phyloP scores from a whole-genome alignment of 2,797 vertebrate species.

The Anguilla obscura region DNA sequence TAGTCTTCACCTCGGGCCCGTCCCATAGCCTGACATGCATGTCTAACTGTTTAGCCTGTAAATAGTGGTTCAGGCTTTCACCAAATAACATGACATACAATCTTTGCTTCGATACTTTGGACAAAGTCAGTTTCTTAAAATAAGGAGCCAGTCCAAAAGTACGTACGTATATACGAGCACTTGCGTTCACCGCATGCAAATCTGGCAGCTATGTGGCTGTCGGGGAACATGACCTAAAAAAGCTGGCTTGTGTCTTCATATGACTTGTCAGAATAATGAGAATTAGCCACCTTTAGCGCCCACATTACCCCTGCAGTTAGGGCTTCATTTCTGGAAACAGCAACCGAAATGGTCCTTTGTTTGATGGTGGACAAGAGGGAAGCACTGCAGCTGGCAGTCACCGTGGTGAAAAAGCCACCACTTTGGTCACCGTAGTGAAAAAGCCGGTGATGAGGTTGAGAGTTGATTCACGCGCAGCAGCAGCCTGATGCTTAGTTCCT shows the following conservation, averaged over 20 bases:
- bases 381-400: constrained; percentile 20
- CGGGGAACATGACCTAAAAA: constrained; percentile 37
- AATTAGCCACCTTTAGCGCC: constrained; percentile 37
- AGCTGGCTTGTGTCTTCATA: constrained; percentile 39
- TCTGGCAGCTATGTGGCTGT: constrained; percentile 35
- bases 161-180: constrained; percentile 35
- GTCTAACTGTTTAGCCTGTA: constrained; percentile 40
- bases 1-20: constrained; percentile 31
- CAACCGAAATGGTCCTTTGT: constrained; percentile 29
- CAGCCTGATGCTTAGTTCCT: constrained; percentile 25
- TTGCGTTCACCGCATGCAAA: constrained; percentile 39
- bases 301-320: constrained; percentile 36
- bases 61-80: constrained; percentile 37
- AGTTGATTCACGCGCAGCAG: background rate
- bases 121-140: constrained; percentile 40
- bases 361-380: constrained; percentile 28
- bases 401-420: background rate
- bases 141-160: constrained; percentile 42
- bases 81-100: constrained; percentile 36
- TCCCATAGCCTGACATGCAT: constrained; percentile 39
- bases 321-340: constrained; percentile 28
- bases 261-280: constrained; percentile 35
- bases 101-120: constrained; percentile 33
- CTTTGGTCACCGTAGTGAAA: background rate
- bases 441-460: constrained; percentile 27